A percentile compares a stretch with the other conserved stretches of the same genome.
These are phyloP conservation scores for Diachasmimorpha longicaudata DNA, from an alignment of 1,140 invertebrate genomes.

Conservation along the genomic window DNA sequence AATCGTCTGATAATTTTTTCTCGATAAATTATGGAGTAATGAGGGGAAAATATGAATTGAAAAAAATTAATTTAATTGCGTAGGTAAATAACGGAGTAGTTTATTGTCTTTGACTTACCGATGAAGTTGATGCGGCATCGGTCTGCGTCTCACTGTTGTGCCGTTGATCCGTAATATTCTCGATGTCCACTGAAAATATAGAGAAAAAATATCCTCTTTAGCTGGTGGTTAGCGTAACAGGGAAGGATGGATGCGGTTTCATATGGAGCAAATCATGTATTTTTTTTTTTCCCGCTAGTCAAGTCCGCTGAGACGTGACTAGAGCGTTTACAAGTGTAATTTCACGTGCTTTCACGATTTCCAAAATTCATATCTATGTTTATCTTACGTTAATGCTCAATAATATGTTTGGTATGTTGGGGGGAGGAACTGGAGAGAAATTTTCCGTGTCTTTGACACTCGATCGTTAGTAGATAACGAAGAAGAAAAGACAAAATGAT, in stretches of 20 bases:
- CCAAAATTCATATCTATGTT: background rate
- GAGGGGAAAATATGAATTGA: too few relatives aligned
- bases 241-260: background rate
- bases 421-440: background rate
- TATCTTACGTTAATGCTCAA: background rate
- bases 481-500: background rate
- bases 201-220: constrained; percentile 13
- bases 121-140: constrained; percentile 47
- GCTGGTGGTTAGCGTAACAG: background rate
- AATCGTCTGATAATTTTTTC: too few relatives aligned
- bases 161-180: constrained; percentile 38
- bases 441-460: background rate
- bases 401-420: too few relatives aligned
- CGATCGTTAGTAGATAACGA: background rate
- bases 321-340: background rate
- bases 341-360: background rate
- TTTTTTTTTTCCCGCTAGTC: background rate
- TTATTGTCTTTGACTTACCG: constrained; percentile 38
- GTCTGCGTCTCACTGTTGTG: constrained; percentile 42
- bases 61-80: too few relatives aligned
- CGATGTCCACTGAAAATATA: constrained; percentile 32
- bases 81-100: too few relatives aligned
- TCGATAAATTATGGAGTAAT: too few relatives aligned
- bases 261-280: background rate
- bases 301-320: background rate